A percentile compares a stretch with the other conserved stretches of the same genome.
Conservation (phyloP, 2,888 invertebrate species). For the Polydrusus pterygomalis region DNA sequence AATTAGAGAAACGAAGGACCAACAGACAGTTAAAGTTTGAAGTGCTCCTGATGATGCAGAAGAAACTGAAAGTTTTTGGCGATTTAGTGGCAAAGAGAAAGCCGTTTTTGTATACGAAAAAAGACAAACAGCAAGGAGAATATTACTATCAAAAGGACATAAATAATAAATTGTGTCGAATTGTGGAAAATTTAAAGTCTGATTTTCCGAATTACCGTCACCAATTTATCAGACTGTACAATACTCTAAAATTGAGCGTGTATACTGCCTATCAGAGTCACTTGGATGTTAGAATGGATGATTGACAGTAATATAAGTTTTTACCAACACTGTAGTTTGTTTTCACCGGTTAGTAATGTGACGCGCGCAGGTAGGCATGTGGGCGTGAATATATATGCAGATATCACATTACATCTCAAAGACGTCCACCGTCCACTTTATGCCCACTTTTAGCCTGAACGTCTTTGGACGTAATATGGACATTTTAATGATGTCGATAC, state of each 20-base stretch:
- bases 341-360: no score
- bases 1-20: conserved; percentile 68
- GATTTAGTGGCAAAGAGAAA: conserved; percentile 72
- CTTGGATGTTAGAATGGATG: conserved; percentile 31
- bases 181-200: conserved; percentile 75
- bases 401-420: no score
- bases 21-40: conserved; percentile 74
- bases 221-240: conserved; percentile 71
- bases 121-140: conserved; percentile 74
- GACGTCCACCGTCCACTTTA: no score
- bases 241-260: conserved; percentile 72
- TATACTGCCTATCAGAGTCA: conserved; percentile 36
- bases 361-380: no score
- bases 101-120: conserved; percentile 67
- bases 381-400: no score
- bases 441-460: no score
- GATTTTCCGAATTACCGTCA: conserved; percentile 79
- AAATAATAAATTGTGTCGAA: conserved; percentile 76
- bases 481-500: no score
- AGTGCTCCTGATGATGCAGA: conserved; percentile 80
- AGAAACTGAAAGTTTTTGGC: conserved; percentile 78
- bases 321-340: no score
- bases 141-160: conserved; percentile 76
- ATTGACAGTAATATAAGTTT: no score
- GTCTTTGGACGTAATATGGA: no score